Evolutionary conservation across 1,140 invertebrate genomes (phyloP).

Genomic region (Lucilia cuprina): DNA sequence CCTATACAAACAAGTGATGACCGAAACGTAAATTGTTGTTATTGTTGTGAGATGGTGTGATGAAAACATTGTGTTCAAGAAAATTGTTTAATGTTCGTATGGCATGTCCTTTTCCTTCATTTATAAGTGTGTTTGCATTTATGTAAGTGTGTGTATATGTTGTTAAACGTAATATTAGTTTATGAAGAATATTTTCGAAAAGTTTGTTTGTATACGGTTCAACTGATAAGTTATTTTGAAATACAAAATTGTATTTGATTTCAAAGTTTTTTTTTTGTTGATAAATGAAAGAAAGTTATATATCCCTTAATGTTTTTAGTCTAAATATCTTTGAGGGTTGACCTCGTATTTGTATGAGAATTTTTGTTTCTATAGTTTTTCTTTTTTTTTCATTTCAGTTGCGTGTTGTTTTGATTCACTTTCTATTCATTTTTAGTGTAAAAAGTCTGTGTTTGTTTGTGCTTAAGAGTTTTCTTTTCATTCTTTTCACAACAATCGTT

Average conservation of each 20-base stretch:
- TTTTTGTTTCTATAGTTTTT: neutral
- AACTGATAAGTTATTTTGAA: too few relatives aligned
- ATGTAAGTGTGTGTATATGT: neutral
- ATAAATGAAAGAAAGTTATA: too few relatives aligned
- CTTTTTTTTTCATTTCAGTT: neutral
- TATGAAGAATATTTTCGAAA: neutral
- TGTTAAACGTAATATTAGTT: too few relatives aligned
- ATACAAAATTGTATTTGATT: too few relatives aligned
- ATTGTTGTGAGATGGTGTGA: neutral
- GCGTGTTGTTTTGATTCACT: neutral
- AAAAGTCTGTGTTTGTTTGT: neutral
- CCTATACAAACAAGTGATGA: neutral
- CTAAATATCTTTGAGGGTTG: too few relatives aligned
- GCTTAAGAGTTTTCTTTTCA: neutral
- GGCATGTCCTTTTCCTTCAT: neutral
- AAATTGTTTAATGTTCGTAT: neutral
- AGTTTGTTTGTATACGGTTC: neutral
- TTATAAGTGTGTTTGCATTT: neutral
- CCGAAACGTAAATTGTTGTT: neutral
- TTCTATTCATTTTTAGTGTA: neutral
- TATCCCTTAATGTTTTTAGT: too few relatives aligned
- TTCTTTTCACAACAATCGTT: slow-evolving; percentile 16
- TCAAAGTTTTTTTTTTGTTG: too few relatives aligned
- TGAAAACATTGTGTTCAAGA: neutral
- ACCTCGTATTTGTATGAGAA: neutral